Percentiles rank a stretch among this genome's conserved stretches.
Conservation (phyloP, 2,888 invertebrate genomes). For the Acrobeloides nanus region DNA sequence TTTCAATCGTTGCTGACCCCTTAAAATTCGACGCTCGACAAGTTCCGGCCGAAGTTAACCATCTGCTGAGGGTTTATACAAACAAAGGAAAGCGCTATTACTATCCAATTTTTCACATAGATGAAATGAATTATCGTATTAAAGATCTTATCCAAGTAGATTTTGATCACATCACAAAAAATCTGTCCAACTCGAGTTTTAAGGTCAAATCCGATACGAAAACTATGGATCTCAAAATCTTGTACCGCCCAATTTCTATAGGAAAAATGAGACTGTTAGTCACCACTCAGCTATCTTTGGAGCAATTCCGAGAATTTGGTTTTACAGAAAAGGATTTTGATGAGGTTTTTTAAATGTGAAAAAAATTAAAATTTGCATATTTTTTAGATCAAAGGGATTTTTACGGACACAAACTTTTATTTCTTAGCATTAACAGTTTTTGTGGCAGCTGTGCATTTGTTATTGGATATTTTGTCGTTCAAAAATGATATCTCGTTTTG, state of each 20-base stretch:
- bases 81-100: slow-evolving; percentile 56
- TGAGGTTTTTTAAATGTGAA: slow-evolving; percentile 61
- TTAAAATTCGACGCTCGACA: slow-evolving; percentile 45
- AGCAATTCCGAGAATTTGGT: slow-evolving; percentile 61
- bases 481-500: slow-evolving; percentile 93
- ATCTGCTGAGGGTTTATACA: slow-evolving; percentile 6
- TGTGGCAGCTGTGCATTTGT: slow-evolving; percentile 83
- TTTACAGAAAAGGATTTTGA: slow-evolving; percentile 89
- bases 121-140: slow-evolving; percentile 73
- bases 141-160: slow-evolving; percentile 64
- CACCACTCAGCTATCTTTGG: slow-evolving; percentile 54
- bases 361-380: neutral
- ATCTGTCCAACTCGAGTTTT: slow-evolving; percentile 1
- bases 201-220: slow-evolving; percentile 16
- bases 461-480: slow-evolving; percentile 92
- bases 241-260: slow-evolving; percentile 35
- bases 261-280: slow-evolving; percentile 55
- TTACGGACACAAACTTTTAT: slow-evolving; percentile 88
- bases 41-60: slow-evolving; percentile 48
- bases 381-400: slow-evolving; percentile 64
- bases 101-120: slow-evolving; percentile 74
- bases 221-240: slow-evolving; percentile 30
- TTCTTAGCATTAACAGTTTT: slow-evolving; percentile 75
- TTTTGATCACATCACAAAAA: neutral
- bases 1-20: slow-evolving; percentile 52